These are phyloP conservation scores for Bradypus variegatus DNA, from an alignment of 2,797 vertebrate genomes.

Conservation along the genomic window DNA sequence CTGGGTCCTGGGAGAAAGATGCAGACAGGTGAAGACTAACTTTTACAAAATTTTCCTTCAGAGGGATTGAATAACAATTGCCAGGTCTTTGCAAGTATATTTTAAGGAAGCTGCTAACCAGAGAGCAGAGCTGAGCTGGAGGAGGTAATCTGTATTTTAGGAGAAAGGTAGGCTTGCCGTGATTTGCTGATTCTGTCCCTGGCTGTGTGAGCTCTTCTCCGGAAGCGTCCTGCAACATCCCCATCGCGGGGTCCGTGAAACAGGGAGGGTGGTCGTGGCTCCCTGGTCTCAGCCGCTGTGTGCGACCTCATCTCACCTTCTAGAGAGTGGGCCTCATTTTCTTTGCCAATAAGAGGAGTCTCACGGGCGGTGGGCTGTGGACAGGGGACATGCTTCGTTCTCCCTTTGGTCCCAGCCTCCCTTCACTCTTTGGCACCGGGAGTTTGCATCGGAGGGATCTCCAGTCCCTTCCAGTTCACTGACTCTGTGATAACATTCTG, in stretches of 20 bases:
- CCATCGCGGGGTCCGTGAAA: rapidly evolving
- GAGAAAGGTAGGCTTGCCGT: neutral
- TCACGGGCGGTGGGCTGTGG: neutral
- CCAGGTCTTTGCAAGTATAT: neutral
- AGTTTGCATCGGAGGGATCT: neutral
- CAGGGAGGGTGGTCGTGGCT: neutral
- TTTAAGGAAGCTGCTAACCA: neutral
- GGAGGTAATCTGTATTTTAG: rapidly evolving
- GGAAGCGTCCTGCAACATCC: neutral
- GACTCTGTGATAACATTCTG: conserved; percentile 14
- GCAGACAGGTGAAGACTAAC: neutral
- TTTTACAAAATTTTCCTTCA: neutral
- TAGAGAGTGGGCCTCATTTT: neutral
- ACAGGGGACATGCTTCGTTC: neutral
- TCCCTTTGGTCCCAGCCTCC: neutral
- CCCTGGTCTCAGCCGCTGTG: neutral
- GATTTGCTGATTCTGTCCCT: neutral
- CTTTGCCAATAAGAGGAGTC: neutral
- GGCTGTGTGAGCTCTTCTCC: neutral
- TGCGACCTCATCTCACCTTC: neutral
- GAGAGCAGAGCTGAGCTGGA: neutral
- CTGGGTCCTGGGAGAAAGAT: neutral
- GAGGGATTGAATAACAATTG: rapidly evolving
- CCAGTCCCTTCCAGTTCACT: conserved; percentile 15
- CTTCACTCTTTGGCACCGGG: neutral